Percentiles rank a stretch among this genome's conserved stretches.
These are phyloP conservation scores for Vespertilio murinus DNA, from an alignment of 2,797 vertebrate genomes.

Conservation along the genomic window DNA sequence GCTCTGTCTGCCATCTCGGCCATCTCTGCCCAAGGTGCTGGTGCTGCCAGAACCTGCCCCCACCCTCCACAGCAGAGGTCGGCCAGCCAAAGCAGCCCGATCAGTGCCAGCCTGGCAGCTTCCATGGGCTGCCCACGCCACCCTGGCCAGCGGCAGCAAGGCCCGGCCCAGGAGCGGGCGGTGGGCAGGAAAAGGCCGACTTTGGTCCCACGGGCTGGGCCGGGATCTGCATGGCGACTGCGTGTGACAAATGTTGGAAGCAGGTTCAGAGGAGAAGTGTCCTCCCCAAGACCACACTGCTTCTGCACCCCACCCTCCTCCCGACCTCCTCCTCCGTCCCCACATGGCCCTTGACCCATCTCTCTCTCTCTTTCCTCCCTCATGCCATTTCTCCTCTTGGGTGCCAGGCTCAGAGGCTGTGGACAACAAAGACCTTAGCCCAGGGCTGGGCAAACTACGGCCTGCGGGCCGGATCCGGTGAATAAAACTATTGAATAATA, in stretches of 20 bases:
- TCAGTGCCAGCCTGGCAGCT: not conserved
- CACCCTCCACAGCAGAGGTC: not conserved
- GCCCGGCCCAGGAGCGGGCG: fast-evolving
- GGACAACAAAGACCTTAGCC: not conserved
- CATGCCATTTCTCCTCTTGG: not conserved
- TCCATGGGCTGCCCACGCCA: not conserved
- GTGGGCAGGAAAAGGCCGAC: too few species aligned
- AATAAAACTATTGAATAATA: too few species aligned
- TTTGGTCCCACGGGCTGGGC: not conserved
- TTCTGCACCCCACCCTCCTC: not conserved
- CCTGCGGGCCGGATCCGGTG: too few species aligned
- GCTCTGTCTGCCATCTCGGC: not conserved
- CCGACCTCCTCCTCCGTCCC: not conserved
- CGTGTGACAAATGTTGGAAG: not conserved
- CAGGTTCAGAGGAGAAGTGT: not conserved
- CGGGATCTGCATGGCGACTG: not conserved
- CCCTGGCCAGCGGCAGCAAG: not conserved
- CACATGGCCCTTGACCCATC: not conserved
- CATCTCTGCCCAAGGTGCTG: not conserved
- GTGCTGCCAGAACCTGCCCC: not conserved
- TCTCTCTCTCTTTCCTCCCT: not conserved
- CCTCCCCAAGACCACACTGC: not conserved
- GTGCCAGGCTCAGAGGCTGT: not conserved
- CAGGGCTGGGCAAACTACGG: too few species aligned
- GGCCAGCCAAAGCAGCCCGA: not conserved